Base-by-base conservation (phyloP, 2,888 invertebrate genomes). In the Elysia crispata region DNA sequence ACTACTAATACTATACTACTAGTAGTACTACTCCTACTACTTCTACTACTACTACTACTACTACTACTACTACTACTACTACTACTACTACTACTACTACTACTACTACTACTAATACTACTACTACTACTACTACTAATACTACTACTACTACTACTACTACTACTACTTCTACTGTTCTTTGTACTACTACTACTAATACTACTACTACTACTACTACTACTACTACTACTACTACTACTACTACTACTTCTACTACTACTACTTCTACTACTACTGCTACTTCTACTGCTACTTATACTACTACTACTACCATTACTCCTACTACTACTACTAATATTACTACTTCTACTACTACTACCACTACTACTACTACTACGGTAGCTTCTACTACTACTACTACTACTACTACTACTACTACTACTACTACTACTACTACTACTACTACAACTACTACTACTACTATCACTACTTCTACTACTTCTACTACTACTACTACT, bases 21-120 rank as follows among this genome's bases (percentile, higher is more conserved):
- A n/a, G n/a, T n/a, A n/a, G n/a, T n/a, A n/a, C n/a, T n/a, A n/a
- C n/a, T n/a, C n/a, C n/a, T n/a, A n/a, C n/a, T n/a, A n/a, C n/a
- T n/a, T n/a, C n/a, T n/a, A n/a, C n/a, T n/a, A n/a, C n/a, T n/a
- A 54, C 54, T 54, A 54, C 54, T 54, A 54, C 54, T 54, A 54
- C 54, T 54, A 54, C 54, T 54, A 54, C 54, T 54, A 54, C 54
- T 54, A 54, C 54, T 54, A 54, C 54, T 54, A 54, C 54, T 54
- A 54, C 18, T 54, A 54, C 54, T 20, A 54, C 54, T 54, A 54
- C 54, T 54, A 54, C 54, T 54, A 54, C 54, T 54, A n/a, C n/a
- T n/a, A n/a, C n/a, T n/a, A n/a, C n/a, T n/a, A n/a, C n/a, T n/a
- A n/a, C n/a, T n/a, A n/a, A n/a, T n/a, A n/a, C n/a, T n/a, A n/a